Evolutionary conservation across 2,888 invertebrate genomes (phyloP).

Genomic region (Mactromeris polynyma): DNA sequence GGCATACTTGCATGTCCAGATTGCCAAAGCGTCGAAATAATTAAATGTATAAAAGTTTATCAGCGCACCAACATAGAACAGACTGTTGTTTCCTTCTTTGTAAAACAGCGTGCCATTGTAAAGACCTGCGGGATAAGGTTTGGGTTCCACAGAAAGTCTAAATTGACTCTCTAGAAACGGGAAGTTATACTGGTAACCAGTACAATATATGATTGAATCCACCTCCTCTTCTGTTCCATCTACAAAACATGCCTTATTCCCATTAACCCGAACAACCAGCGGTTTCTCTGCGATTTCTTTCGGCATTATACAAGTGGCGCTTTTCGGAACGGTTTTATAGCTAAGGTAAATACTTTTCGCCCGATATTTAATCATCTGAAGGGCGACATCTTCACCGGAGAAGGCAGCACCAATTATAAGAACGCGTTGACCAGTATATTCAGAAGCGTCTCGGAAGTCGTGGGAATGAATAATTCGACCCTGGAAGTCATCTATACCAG

Average conservation of each 20-base stretch:
- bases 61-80: slow-evolving; percentile 20
- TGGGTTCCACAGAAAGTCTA: background rate
- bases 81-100: slow-evolving; percentile 13
- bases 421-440: slow-evolving; percentile 29
- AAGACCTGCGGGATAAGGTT: slow-evolving; percentile 8
- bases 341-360: background rate
- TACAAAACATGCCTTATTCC: background rate
- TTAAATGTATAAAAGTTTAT: slow-evolving; percentile 8
- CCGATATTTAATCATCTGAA: slow-evolving; percentile 33
- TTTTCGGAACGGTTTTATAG: background rate
- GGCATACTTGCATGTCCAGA: slow-evolving; percentile 18
- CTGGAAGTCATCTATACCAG: slow-evolving; percentile 40
- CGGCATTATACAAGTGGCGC: slow-evolving; percentile 8
- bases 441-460: slow-evolving; percentile 45
- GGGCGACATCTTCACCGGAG: slow-evolving; percentile 50
- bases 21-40: slow-evolving; percentile 16
- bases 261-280: slow-evolving; percentile 1
- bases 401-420: slow-evolving; percentile 45
- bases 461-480: slow-evolving; percentile 55
- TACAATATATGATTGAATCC: slow-evolving; percentile 15
- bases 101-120: slow-evolving; percentile 21
- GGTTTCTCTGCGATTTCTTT: slow-evolving; percentile 9
- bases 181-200: slow-evolving; percentile 7
- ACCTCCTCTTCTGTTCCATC: slow-evolving; percentile 10
- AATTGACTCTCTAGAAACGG: slow-evolving; percentile 20